These are phyloP conservation scores for Synanthedon formicaeformis DNA, from an alignment of 2,888 invertebrate species.

Conservation along the genomic window DNA sequence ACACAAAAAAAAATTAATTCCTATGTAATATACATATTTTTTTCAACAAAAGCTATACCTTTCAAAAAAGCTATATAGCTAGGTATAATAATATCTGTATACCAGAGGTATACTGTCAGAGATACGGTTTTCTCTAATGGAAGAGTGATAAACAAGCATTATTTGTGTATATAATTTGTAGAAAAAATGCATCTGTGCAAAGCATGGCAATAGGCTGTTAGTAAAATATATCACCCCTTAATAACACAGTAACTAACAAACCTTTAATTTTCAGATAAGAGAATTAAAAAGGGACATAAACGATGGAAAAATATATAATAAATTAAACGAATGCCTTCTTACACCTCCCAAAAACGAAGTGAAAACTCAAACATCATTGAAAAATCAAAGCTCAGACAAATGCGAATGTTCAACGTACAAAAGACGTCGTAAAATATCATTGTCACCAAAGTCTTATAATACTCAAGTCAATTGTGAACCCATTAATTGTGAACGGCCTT, in stretches of 20 bases:
- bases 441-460: constrained; percentile 12
- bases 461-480: constrained; percentile 2
- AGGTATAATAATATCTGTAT: too few relatives aligned
- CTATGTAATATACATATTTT: too few relatives aligned
- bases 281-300: constrained; percentile 47
- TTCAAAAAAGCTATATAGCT: too few relatives aligned
- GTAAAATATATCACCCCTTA: too few relatives aligned
- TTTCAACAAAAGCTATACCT: too few relatives aligned
- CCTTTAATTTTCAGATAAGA: constrained; percentile 35
- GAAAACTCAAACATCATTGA: constrained; percentile 32
- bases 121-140: too few relatives aligned
- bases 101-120: too few relatives aligned
- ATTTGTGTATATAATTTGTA: too few relatives aligned
- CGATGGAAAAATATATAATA: constrained; percentile 41
- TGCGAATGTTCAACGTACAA: constrained; percentile 48
- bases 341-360: constrained; percentile 41
- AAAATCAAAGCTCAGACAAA: constrained; percentile 21
- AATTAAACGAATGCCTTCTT: constrained; percentile 40
- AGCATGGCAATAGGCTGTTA: too few relatives aligned
- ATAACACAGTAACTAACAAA: neutral
- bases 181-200: too few relatives aligned
- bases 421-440: constrained; percentile 21
- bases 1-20: too few relatives aligned
- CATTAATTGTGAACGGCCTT: constrained; percentile 5
- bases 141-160: too few relatives aligned